Percentiles rank a stretch among this genome's conserved stretches.
phyloP scores from a whole-genome alignment of 2,113 vertebrate species.

The Ovibos moschatus region DNA sequence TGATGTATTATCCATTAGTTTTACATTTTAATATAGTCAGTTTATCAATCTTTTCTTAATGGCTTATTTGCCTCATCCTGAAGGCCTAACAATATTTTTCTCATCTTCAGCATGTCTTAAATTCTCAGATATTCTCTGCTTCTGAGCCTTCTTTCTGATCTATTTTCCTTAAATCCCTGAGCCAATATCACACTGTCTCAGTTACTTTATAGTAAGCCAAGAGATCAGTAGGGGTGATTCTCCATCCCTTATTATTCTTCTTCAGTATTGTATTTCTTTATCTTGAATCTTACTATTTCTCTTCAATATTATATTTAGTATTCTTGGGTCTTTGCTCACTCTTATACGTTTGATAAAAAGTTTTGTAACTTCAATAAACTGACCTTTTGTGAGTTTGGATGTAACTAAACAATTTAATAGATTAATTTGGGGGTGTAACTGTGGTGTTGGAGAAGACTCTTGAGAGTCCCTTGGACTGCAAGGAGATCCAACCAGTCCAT shows the following conservation, averaged over 20 bases:
- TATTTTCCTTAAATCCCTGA: not conserved
- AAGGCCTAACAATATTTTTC: not conserved
- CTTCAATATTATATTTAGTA: slow-evolving; percentile 34
- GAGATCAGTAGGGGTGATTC: not conserved
- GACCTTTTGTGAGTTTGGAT: not conserved
- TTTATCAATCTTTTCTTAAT: not conserved
- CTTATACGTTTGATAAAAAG: slow-evolving; percentile 43
- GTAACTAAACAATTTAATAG: slow-evolving; percentile 29
- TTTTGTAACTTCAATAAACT: slow-evolving; percentile 35
- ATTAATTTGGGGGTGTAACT: not conserved
- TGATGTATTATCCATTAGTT: not conserved
- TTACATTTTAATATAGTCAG: not conserved
- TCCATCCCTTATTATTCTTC: slow-evolving; percentile 29
- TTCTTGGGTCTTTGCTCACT: slow-evolving; percentile 37
- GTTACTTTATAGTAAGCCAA: slow-evolving; percentile 8
- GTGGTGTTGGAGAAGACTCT: too few species aligned
- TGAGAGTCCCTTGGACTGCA: too few species aligned
- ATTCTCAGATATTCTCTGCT: not conserved
- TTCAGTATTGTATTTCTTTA: slow-evolving; percentile 34
- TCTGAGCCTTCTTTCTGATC: not conserved
- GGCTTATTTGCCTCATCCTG: not conserved
- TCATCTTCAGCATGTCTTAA: not conserved
- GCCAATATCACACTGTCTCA: not conserved
- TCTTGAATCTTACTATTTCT: slow-evolving; percentile 35
- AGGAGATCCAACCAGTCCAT: too few species aligned